A percentile compares a stretch with the other conserved stretches of the same genome.
Evolutionary conservation across 2,113 vertebrate species (phyloP).

Genomic region (Psittacula cyanocephala): DNA sequence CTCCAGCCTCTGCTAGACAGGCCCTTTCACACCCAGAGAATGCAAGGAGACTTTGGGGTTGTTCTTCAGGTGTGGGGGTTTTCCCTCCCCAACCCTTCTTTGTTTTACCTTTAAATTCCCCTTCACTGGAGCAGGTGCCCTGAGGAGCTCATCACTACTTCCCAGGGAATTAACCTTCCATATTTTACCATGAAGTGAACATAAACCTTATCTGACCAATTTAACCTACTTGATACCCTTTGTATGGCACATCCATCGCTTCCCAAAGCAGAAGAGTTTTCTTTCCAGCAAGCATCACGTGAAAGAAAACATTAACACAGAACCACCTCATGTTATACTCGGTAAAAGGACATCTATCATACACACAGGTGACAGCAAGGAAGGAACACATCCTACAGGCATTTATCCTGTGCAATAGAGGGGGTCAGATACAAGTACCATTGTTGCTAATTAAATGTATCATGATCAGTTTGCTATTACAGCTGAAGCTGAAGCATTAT

Average conservation of each 20-base stretch:
- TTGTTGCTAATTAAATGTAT: not conserved
- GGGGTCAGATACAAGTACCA: not conserved
- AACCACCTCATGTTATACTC: not conserved
- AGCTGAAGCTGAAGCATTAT: conserved; percentile 3
- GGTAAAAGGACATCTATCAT: not conserved
- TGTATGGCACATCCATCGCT: not conserved
- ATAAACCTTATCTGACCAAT: not conserved
- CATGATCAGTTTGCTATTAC: not conserved
- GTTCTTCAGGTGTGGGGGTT: fast-evolving
- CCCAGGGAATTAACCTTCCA: not conserved
- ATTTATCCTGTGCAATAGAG: not conserved
- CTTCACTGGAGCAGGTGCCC: not conserved
- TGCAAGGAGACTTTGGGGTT: fast-evolving
- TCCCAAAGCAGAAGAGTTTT: not conserved
- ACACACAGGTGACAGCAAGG: not conserved
- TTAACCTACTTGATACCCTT: not conserved
- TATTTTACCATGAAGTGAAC: not conserved
- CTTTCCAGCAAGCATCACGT: not conserved
- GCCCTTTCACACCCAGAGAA: not conserved
- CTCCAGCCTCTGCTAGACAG: not conserved
- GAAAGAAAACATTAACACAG: not conserved
- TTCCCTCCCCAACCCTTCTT: fast-evolving
- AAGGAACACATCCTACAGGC: not conserved
- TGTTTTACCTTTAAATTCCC: not conserved
- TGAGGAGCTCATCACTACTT: not conserved